Evolutionary conservation across 1,140 invertebrate species (phyloP).

Genomic region (Marisa cornuarietis): DNA sequence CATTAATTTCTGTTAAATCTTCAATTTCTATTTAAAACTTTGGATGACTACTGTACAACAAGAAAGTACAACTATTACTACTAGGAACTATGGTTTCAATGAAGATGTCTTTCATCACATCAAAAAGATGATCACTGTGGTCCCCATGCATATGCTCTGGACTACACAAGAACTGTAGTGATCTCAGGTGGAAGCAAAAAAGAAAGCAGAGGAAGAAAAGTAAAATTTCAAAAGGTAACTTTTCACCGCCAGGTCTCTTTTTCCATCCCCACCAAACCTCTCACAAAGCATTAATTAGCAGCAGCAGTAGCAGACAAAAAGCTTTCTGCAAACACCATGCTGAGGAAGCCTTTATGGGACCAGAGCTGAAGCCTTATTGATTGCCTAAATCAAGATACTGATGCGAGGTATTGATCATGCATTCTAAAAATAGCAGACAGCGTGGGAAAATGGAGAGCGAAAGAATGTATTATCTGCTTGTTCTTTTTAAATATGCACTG

Average conservation of each 20-base stretch:
- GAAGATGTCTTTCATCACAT: too few relatives aligned
- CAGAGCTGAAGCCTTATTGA: background rate
- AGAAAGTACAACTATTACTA: too few relatives aligned
- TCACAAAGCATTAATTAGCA: background rate
- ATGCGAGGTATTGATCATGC: constrained; percentile 17
- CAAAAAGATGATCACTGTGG: background rate
- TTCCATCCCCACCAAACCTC: background rate
- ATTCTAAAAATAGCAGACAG: constrained; percentile 14
- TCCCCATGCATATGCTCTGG: background rate
- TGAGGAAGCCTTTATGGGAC: background rate
- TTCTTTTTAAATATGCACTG: too few relatives aligned
- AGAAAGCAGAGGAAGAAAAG: background rate
- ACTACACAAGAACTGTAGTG: background rate
- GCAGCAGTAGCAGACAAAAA: background rate
- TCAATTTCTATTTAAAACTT: too few relatives aligned
- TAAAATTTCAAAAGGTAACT: background rate
- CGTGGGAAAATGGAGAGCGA: constrained; percentile 13
- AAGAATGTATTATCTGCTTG: background rate
- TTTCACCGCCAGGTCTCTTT: background rate
- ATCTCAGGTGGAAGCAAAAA: background rate
- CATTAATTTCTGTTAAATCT: too few relatives aligned
- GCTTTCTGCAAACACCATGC: constrained; percentile 1
- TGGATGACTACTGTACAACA: too few relatives aligned
- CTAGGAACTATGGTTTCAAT: too few relatives aligned
- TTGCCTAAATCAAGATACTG: constrained; percentile 19